A percentile compares a stretch with the other conserved stretches of the same genome.
Conservation (phyloP, 2,797 vertebrate genomes). For the Crotalus adamanteus region DNA sequence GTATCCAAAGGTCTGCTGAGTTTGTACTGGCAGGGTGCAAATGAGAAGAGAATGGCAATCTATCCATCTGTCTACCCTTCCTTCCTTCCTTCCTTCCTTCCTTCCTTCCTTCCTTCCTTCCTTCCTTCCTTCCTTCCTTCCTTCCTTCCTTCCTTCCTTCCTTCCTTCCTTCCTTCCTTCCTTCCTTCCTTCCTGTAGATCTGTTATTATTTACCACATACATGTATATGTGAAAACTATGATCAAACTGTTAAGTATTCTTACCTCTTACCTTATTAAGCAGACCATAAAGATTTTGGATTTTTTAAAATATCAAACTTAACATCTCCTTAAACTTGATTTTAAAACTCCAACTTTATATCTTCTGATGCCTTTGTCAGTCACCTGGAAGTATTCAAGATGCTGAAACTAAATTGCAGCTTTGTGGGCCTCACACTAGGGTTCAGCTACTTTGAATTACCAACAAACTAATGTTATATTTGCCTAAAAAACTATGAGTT, state of each 20-base stretch:
- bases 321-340: slow-evolving; percentile 6
- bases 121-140: not conserved
- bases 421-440: not conserved
- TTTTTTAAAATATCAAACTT: not conserved
- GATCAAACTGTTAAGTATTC: not conserved
- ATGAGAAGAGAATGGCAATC: not conserved
- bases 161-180: not conserved
- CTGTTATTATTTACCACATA: not conserved
- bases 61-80: not conserved
- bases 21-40: not conserved
- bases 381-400: not conserved
- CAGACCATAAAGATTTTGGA: not conserved
- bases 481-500: not conserved
- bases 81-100: no score
- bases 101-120: no score
- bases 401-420: not conserved
- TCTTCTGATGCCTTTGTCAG: not conserved
- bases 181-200: not conserved
- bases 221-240: not conserved
- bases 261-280: not conserved
- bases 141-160: not conserved
- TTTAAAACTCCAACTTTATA: not conserved
- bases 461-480: not conserved
- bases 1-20: not conserved
- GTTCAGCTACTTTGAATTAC: not conserved